Conservation (phyloP, 1,140 invertebrate species). For the Heliconius eleuchia region DNA sequence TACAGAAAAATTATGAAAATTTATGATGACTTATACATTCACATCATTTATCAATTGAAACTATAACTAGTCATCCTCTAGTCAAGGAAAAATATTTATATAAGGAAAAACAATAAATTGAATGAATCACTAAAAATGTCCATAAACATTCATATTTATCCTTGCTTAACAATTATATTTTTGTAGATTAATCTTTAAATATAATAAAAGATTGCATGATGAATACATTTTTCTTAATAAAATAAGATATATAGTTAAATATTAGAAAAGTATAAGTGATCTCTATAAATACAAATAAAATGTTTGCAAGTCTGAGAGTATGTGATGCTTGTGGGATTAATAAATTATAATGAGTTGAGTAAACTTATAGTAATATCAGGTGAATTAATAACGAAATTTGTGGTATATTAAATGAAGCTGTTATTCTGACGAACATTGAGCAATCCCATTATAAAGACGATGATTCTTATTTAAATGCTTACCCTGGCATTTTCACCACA, state of each 20-base stretch:
- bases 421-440: not conserved
- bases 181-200: not conserved
- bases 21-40: no score
- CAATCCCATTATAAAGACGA: slow-evolving; percentile 13
- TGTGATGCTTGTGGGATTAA: not conserved
- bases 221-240: not conserved
- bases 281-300: not conserved
- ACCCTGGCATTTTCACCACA: slow-evolving; percentile 71
- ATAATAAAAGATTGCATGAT: not conserved
- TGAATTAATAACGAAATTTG: not conserved
- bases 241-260: not conserved
- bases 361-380: not conserved
- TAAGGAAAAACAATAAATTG: not conserved
- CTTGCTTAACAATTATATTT: not conserved
- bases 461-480: slow-evolving; percentile 69
- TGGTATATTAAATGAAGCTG: slow-evolving; percentile 1
- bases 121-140: not conserved
- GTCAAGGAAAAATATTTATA: not conserved
- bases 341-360: not conserved
- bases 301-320: not conserved
- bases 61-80: no score
- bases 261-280: not conserved
- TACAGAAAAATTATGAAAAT: no score
- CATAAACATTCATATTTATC: not conserved
- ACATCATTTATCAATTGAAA: no score